Conservation (phyloP, 2,113 vertebrate species). For the Corythoichthys haematopterus region DNA sequence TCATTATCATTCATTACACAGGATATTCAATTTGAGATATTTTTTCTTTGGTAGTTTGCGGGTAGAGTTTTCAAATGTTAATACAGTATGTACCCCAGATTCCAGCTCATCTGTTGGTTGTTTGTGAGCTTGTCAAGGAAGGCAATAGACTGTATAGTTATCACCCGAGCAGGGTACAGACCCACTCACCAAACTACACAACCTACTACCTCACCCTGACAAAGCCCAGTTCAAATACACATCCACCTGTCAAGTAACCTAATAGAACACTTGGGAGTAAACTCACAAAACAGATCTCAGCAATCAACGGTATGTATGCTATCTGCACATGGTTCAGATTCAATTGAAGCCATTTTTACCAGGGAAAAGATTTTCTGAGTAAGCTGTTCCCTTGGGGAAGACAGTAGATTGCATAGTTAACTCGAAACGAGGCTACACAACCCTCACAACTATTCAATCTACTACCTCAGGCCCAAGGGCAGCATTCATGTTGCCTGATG, state of each 20-base stretch:
- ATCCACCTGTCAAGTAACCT: background rate
- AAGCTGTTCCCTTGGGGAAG: slow-evolving; percentile 89
- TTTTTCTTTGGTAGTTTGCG: background rate
- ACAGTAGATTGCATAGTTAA: slow-evolving; percentile 97
- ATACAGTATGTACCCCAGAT: background rate
- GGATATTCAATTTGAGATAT: background rate
- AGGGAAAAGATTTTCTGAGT: slow-evolving; percentile 51
- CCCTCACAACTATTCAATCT: slow-evolving; percentile 94
- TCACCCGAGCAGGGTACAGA: slow-evolving; percentile 83
- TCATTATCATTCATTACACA: background rate
- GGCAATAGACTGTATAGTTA: slow-evolving; percentile 97
- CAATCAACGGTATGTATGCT: slow-evolving; percentile 3
- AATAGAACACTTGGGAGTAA: slow-evolving; percentile 7
- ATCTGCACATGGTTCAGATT: slow-evolving; percentile 17
- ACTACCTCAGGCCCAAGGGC: slow-evolving; percentile 93
- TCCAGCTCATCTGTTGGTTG: background rate
- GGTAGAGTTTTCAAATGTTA: background rate
- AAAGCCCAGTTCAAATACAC: slow-evolving; percentile 46
- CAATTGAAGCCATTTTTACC: slow-evolving; percentile 26
- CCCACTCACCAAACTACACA: slow-evolving; percentile 94
- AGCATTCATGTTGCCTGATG: slow-evolving; percentile 62
- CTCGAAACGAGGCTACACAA: slow-evolving; percentile 77
- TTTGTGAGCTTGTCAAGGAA: slow-evolving; percentile 78
- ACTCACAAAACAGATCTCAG: slow-evolving; percentile 6
- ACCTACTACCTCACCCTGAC: slow-evolving; percentile 91